A percentile compares a stretch with the other conserved stretches of the same genome.
Evolutionary conservation across 2,888 invertebrate genomes (phyloP).

Genomic region (Plebejus argus): DNA sequence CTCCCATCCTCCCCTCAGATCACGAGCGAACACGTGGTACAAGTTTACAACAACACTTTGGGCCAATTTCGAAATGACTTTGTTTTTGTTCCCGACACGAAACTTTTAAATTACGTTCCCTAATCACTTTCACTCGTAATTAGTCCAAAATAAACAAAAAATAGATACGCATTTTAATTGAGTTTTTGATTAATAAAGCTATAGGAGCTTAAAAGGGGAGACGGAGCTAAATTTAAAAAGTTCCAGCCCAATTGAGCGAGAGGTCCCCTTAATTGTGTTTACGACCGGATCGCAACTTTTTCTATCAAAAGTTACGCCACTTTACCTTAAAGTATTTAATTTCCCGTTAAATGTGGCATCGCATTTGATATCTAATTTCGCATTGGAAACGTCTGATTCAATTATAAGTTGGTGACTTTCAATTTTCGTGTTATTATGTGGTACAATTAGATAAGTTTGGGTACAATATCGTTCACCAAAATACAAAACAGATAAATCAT

Average conservation of each 20-base stretch:
- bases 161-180: slow-evolving; percentile 38
- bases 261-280: slow-evolving; percentile 68
- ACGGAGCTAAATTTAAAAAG: slow-evolving; percentile 56
- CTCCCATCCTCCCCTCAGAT: neutral
- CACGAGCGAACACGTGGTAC: neutral
- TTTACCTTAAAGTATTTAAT: slow-evolving; percentile 41
- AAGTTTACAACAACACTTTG: neutral
- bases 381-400: slow-evolving; percentile 32
- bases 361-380: slow-evolving; percentile 34
- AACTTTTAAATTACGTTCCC: neutral
- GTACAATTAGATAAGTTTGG: neutral
- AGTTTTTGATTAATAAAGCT: slow-evolving; percentile 61
- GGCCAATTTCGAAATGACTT: neutral
- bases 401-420: neutral
- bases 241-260: slow-evolving; percentile 59
- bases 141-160: slow-evolving; percentile 28
- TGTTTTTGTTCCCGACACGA: neutral
- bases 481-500: neutral
- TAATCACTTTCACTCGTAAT: slow-evolving; percentile 31
- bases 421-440: neutral
- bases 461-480: neutral
- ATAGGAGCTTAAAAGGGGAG: slow-evolving; percentile 49
- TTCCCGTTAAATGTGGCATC: slow-evolving; percentile 43
- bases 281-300: slow-evolving; percentile 69
- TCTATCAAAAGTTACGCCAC: slow-evolving; percentile 50